A percentile compares a stretch with the other conserved stretches of the same genome.
Evolutionary conservation across 2,888 invertebrate genomes (phyloP).

Genomic region (Chironomus riparius): DNA sequence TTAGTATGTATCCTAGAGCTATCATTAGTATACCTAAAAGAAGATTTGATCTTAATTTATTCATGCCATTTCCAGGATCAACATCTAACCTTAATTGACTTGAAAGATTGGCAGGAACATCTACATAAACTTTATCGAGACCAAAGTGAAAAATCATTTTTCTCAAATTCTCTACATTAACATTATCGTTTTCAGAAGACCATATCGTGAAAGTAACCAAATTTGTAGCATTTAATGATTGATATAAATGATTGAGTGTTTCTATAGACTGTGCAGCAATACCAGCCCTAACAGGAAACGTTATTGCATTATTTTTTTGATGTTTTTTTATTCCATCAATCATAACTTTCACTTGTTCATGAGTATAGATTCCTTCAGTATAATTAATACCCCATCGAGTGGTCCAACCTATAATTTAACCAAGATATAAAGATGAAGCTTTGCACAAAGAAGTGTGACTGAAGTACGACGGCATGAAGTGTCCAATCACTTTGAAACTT

Average conservation of each 20-base stretch:
- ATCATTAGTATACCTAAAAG: too few species aligned
- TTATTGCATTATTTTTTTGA: slow-evolving; percentile 45
- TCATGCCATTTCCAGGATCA: neutral
- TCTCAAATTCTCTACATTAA: slow-evolving; percentile 56
- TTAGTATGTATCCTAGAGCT: too few species aligned
- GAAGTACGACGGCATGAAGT: too few species aligned
- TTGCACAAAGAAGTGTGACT: too few species aligned
- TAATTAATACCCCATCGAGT: slow-evolving; percentile 52
- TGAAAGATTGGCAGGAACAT: slow-evolving; percentile 58
- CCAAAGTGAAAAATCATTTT: slow-evolving; percentile 59
- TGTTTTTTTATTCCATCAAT: slow-evolving; percentile 47
- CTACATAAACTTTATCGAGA: slow-evolving; percentile 60
- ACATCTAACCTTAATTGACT: slow-evolving; percentile 43
- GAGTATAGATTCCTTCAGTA: slow-evolving; percentile 51
- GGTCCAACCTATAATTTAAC: slow-evolving; percentile 58
- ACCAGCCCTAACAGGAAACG: slow-evolving; percentile 69
- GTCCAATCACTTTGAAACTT: too few species aligned
- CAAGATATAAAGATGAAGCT: too few species aligned
- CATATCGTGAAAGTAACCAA: slow-evolving; percentile 65
- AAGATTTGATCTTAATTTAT: neutral
- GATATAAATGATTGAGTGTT: slow-evolving; percentile 51
- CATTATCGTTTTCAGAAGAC: slow-evolving; percentile 58
- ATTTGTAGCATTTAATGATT: slow-evolving; percentile 38
- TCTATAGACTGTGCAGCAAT: slow-evolving; percentile 57
- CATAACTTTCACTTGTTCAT: slow-evolving; percentile 61